Percentiles rank a stretch among this genome's conserved stretches.
Evolutionary conservation across 2,113 vertebrate species (phyloP).

Genomic region (Naja naja): DNA sequence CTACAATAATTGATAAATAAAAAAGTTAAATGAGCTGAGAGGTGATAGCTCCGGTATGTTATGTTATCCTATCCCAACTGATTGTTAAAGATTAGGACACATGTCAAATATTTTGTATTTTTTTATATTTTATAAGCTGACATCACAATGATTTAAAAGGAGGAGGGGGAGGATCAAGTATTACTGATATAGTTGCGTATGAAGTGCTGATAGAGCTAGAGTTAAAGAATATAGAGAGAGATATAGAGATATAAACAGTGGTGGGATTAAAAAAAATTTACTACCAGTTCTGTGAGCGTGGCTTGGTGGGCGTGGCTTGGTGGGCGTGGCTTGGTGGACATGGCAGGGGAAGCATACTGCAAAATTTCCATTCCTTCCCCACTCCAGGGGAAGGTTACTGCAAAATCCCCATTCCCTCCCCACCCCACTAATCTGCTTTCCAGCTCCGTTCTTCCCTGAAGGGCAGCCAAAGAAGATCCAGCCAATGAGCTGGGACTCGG

Average conservation of each 20-base stretch:
- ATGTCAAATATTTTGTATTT: background rate
- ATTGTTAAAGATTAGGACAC: background rate
- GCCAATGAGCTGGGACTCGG: too few species aligned
- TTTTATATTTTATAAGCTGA: background rate
- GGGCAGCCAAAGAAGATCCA: too few species aligned
- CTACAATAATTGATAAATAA: constrained; percentile 21
- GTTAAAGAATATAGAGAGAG: background rate
- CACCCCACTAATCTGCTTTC: too few species aligned
- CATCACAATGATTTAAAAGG: background rate
- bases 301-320: too few species aligned
- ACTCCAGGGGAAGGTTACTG: too few species aligned
- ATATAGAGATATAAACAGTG: background rate
- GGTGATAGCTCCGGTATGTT: background rate
- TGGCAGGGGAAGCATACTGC: too few species aligned
- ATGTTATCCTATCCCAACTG: background rate
- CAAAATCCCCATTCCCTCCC: too few species aligned
- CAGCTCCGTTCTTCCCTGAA: too few species aligned
- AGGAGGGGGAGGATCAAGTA: background rate
- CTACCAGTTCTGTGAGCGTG: too few species aligned
- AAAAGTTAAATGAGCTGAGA: constrained; percentile 22
- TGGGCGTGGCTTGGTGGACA: too few species aligned
- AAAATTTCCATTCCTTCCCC: too few species aligned
- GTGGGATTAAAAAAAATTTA: too few species aligned
- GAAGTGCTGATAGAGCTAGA: background rate
- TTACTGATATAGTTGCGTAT: background rate